phyloP scores from a whole-genome alignment of 2,113 vertebrate species.

The Myiozetetes cayanensis region DNA sequence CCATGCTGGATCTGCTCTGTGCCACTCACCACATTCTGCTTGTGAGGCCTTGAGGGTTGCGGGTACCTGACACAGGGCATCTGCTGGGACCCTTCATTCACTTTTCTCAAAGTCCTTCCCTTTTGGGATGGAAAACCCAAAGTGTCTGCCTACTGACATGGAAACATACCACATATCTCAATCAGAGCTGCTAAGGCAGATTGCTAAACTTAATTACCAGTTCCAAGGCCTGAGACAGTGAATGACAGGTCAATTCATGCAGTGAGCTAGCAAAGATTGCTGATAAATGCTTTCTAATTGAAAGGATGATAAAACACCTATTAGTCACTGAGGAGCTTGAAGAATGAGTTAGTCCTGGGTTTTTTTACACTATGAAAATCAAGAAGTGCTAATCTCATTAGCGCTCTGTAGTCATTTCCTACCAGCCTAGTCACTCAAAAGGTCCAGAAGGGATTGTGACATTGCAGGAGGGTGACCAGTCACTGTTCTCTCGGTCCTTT shows the following conservation, averaged over 20 bases:
- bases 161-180: neutral
- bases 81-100: neutral
- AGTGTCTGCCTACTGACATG: neutral
- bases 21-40: neutral
- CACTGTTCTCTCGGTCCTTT: neutral
- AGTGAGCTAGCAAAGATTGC: constrained; percentile 70
- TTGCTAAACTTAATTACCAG: constrained; percentile 74
- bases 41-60: neutral
- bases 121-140: constrained; percentile 1
- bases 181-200: constrained; percentile 39
- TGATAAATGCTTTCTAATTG: constrained; percentile 74
- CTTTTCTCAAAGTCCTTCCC: constrained; percentile 27
- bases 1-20: rapidly evolving
- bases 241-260: constrained; percentile 70
- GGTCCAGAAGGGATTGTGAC: neutral
- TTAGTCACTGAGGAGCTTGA: constrained; percentile 61
- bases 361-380: neutral
- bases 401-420: constrained; percentile 39
- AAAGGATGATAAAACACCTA: constrained; percentile 72
- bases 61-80: neutral
- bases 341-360: constrained; percentile 23
- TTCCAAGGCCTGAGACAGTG: constrained; percentile 66
- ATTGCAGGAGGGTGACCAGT: neutral
- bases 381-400: constrained; percentile 27
- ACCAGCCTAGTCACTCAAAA: neutral